These are phyloP conservation scores for Pogoniulus pusillus DNA, from an alignment of 2,797 vertebrate species.

Conservation along the genomic window DNA sequence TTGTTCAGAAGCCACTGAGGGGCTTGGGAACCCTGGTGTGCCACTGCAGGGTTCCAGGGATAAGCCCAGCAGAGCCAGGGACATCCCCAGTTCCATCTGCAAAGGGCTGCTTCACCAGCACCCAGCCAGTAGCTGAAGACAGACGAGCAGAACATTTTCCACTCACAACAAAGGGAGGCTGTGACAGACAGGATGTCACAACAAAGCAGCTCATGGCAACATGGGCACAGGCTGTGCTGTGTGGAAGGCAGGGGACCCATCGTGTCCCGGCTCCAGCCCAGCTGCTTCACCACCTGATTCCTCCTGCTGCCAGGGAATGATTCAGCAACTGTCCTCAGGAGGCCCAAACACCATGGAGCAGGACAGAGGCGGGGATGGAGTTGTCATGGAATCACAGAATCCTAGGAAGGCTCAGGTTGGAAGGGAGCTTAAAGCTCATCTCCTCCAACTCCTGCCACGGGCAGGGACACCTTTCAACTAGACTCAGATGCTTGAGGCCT, in stretches of 20 bases:
- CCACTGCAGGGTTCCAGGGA: neutral
- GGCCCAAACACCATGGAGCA: fast-evolving
- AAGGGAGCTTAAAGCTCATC: too few relatives aligned
- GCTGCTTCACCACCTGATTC: neutral
- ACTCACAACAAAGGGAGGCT: neutral
- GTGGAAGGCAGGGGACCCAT: neutral
- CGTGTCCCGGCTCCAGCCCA: neutral
- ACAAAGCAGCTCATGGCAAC: neutral
- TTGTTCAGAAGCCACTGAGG: neutral
- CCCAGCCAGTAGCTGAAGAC: neutral
- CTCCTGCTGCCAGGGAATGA: fast-evolving
- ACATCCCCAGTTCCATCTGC: fast-evolving
- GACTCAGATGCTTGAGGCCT: too few relatives aligned
- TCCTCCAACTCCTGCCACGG: too few relatives aligned
- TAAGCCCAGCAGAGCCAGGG: neutral
- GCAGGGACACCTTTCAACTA: too few relatives aligned
- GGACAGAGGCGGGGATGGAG: neutral
- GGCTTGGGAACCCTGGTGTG: fast-evolving
- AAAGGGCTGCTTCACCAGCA: neutral
- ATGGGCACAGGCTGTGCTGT: neutral
- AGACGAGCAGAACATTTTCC: neutral
- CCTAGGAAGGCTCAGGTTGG: too few relatives aligned
- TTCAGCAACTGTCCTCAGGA: fast-evolving
- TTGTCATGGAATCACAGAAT: too few relatives aligned
- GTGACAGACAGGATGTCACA: neutral